Percentiles rank a stretch among this genome's conserved stretches.
These are phyloP conservation scores for Muricea muricata DNA, from an alignment of 92 coral and sea anemone species.

Conservation along the genomic window DNA sequence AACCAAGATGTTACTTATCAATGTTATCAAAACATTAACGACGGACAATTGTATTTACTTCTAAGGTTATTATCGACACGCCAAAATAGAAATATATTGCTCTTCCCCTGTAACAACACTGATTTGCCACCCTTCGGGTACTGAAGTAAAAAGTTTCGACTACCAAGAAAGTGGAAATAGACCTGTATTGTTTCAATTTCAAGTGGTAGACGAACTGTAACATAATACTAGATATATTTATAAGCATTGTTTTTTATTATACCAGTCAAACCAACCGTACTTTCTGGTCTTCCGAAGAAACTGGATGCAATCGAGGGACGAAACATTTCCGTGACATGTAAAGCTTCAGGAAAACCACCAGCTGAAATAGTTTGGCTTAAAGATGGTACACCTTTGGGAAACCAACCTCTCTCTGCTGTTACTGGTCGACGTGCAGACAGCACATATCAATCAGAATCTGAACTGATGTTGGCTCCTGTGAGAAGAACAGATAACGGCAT, in stretches of 20 bases:
- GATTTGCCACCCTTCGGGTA: too few relatives aligned
- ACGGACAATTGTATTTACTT: too few relatives aligned
- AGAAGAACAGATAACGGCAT: slow-evolving; percentile 17
- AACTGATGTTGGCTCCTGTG: slow-evolving; percentile 5
- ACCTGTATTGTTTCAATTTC: too few relatives aligned
- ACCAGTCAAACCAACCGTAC: slow-evolving; percentile 3
- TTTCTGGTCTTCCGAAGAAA: neutral
- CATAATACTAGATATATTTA: too few relatives aligned
- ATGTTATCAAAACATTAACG: too few relatives aligned
- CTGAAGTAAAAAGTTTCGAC: too few relatives aligned
- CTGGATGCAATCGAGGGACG: slow-evolving; percentile 27
- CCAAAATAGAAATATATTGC: too few relatives aligned
- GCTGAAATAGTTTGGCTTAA: slow-evolving; percentile 72
- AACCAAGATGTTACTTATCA: too few relatives aligned
- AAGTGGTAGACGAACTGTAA: too few relatives aligned
- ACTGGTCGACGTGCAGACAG: neutral
- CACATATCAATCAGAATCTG: neutral
- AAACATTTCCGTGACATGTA: slow-evolving; percentile 70
- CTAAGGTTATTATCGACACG: too few relatives aligned
- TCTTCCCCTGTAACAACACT: too few relatives aligned
- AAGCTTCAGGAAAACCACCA: slow-evolving; percentile 73
- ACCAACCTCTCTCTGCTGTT: neutral
- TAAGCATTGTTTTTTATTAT: neutral
- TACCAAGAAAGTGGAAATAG: too few relatives aligned
- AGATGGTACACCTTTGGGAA: slow-evolving; percentile 33